Evolutionary conservation across 2,113 vertebrate genomes (phyloP).

Genomic region (Burhinus bistriatus): DNA sequence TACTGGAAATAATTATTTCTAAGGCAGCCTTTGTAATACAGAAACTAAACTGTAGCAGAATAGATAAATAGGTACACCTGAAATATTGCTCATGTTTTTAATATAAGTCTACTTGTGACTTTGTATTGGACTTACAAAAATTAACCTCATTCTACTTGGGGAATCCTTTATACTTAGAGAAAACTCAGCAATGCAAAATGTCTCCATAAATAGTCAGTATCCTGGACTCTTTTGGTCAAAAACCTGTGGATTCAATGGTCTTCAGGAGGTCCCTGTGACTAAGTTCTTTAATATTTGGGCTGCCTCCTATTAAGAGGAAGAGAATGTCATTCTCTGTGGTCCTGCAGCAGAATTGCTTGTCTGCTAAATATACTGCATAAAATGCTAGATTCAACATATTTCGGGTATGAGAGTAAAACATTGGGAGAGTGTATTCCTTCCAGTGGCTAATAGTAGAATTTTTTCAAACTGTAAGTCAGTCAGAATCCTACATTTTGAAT

Average conservation of each 20-base stretch:
- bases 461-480: not conserved
- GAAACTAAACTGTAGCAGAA: not conserved
- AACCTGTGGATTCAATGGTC: not conserved
- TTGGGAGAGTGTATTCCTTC: not conserved
- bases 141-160: not conserved
- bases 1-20: not conserved
- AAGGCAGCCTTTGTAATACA: not conserved
- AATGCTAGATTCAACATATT: not conserved
- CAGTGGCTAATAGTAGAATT: not conserved
- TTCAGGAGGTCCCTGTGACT: not conserved
- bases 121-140: not conserved
- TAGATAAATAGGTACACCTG: not conserved
- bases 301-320: not conserved
- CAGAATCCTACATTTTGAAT: not conserved
- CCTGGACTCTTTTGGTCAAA: not conserved
- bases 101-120: not conserved
- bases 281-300: not conserved
- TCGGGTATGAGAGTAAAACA: not conserved
- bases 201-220: not conserved
- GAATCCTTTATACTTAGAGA: not conserved
- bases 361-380: not conserved
- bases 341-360: not conserved
- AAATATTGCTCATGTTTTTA: not conserved
- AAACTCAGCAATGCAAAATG: not conserved
- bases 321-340: not conserved